These are phyloP conservation scores for Drosophila fulvimacula DNA, from an alignment of 2,888 invertebrate species.

Conservation along the genomic window DNA sequence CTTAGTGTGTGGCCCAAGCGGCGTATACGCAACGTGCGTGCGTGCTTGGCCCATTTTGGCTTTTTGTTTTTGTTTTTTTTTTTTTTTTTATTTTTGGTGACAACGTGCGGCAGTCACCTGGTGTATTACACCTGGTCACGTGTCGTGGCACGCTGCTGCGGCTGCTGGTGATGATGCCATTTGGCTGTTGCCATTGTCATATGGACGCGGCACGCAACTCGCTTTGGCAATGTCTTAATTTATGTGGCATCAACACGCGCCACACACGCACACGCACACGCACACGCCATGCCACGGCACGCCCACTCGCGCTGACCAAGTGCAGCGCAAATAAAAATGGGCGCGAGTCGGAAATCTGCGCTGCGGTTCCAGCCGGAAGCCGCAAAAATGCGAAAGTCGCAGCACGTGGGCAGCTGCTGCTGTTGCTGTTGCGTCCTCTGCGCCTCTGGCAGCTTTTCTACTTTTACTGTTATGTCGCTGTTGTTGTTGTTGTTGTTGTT, in stretches of 20 bases:
- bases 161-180: constrained; percentile 54
- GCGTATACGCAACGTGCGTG: constrained; percentile 53
- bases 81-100: constrained; percentile 39
- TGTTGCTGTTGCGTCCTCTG: not conserved
- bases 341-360: constrained; percentile 2
- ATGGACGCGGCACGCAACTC: constrained; percentile 51
- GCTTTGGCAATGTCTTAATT: constrained; percentile 59
- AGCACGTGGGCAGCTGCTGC: constrained; percentile 29
- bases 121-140: constrained; percentile 54
- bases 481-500: constrained; percentile 3
- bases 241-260: constrained; percentile 67
- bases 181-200: constrained; percentile 49
- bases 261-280: not conserved
- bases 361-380: constrained; percentile 37
- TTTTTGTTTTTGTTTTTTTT: not conserved
- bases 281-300: constrained; percentile 6
- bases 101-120: constrained; percentile 69
- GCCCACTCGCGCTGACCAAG: constrained; percentile 1
- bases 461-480: not conserved
- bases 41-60: not conserved
- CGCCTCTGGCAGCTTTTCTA: not conserved
- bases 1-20: constrained; percentile 1
- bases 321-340: constrained; percentile 12
- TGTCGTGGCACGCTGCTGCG: constrained; percentile 32
- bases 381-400: constrained; percentile 38